These are phyloP conservation scores for Sminthopsis crassicaudata DNA, from an alignment of 2,113 vertebrate species.

Conservation along the genomic window DNA sequence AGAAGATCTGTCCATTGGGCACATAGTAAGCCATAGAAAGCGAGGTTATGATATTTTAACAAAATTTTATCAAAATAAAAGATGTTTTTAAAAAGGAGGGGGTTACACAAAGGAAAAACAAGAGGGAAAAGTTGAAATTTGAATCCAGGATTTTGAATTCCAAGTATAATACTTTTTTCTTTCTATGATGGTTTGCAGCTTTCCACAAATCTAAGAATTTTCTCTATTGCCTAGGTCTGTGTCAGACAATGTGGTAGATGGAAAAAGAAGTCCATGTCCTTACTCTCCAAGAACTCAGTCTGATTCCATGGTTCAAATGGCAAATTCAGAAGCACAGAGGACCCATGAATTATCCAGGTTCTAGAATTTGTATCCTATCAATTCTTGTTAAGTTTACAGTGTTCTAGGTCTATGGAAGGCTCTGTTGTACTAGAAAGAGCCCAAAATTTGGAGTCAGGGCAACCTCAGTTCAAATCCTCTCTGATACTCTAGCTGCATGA, in stretches of 20 bases:
- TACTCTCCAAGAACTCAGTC: not conserved
- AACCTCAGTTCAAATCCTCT: not conserved
- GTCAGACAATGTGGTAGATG: not conserved
- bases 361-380: not conserved
- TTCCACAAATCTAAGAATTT: not conserved
- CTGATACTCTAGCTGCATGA: not conserved
- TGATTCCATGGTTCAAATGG: not conserved
- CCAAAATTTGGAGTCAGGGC: not conserved
- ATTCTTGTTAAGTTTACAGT: not conserved
- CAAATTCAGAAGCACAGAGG: not conserved
- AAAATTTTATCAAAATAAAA: constrained; percentile 57
- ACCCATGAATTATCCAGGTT: not conserved
- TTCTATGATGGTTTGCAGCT: not conserved
- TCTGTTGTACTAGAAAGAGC: not conserved
- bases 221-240: not conserved
- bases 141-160: not conserved
- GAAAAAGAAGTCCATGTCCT: not conserved
- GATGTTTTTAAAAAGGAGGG: not conserved
- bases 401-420: not conserved
- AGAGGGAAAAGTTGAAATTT: not conserved
- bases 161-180: not conserved
- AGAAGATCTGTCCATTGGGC: constrained; percentile 80
- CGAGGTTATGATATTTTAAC: constrained; percentile 83
- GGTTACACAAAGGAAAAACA: not conserved
- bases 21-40: constrained; percentile 80